Evolutionary conservation across 1,140 invertebrate genomes (phyloP), one percentile per base, ranked within the genome.

Genomic region (Luehdorfia chinensis): DNA sequence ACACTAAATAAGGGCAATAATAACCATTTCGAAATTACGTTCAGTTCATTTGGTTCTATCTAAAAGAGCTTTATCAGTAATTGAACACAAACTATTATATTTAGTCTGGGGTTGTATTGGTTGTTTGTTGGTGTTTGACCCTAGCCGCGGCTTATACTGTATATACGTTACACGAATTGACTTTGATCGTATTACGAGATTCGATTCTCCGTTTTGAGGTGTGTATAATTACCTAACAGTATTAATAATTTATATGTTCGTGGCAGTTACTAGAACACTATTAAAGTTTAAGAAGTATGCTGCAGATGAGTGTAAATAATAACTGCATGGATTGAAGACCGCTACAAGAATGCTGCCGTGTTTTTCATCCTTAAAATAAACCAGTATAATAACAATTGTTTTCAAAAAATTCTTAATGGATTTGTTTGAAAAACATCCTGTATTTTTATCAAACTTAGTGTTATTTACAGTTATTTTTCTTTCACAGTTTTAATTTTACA

Each of bases 51-150:
- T 59, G 18, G 52, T 45, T 49, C 39, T 56, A 71, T 71, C 60
- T 55, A 33, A 30, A 55, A 66, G 60, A 68, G 65, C 55, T 75
- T 75, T 76, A 79, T 73, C 65, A 69, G 63, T 75, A 71, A 73
- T 73, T 75, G 63, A 75, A 73, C 64, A 66, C 53, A 59, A 64
- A 52, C 60, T 69, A 75, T 79, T 69, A 73, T 64, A 55, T 66
- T 59, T 52, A 50, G 59, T 47, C 55, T 58, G 55, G 70, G 63
- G 70, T 79, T 74, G 72, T 74, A 66, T 55, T 58, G 56, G 50
- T 49, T 59, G 55, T n/a, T n/a, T n/a, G n/a, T 61, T 69, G 50
- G 47, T 48, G 49, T 63, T 51, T 66, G 66, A 68, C 66, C 70
- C 66, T 65, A 61, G 48, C 47, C 47, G 36, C 44, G 47, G 55